phyloP scores from a whole-genome alignment of 2,113 vertebrate genomes.

The Seriola aureovittata region DNA sequence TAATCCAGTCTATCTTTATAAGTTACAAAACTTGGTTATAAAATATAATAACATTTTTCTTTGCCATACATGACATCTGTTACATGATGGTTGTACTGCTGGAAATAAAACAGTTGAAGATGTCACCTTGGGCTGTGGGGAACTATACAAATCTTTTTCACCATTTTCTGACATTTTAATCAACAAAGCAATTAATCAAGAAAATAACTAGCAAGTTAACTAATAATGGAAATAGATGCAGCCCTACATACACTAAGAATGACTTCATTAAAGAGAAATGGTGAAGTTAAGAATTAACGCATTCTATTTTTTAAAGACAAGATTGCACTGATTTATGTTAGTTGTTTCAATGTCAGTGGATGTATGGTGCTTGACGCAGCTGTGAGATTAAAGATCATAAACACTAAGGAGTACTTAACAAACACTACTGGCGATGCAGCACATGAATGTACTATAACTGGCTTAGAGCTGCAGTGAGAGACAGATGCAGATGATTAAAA shows the following conservation, averaged over 20 bases:
- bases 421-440: conserved; percentile 25
- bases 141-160: too few relatives aligned
- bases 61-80: too few relatives aligned
- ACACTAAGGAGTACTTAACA: conserved; percentile 22
- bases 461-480: conserved; percentile 25
- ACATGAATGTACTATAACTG: neutral
- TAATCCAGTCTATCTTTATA: too few relatives aligned
- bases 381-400: conserved; percentile 41
- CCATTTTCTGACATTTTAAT: too few relatives aligned
- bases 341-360: neutral
- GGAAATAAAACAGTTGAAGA: too few relatives aligned
- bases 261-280: neutral
- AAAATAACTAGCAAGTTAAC: too few relatives aligned
- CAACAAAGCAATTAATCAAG: too few relatives aligned
- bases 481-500: conserved; percentile 42
- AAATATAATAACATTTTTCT: too few relatives aligned
- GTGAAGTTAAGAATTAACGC: neutral
- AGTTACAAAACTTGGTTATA: too few relatives aligned
- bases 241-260: neutral
- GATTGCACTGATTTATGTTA: neutral
- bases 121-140: too few relatives aligned
- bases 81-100: too few relatives aligned
- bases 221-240: neutral
- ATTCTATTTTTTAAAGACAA: neutral
- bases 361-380: neutral